Evolutionary conservation across 2,113 vertebrate genomes (phyloP), one percentile per base, ranked within the genome.

Genomic region (Entelurus aequoreus): DNA sequence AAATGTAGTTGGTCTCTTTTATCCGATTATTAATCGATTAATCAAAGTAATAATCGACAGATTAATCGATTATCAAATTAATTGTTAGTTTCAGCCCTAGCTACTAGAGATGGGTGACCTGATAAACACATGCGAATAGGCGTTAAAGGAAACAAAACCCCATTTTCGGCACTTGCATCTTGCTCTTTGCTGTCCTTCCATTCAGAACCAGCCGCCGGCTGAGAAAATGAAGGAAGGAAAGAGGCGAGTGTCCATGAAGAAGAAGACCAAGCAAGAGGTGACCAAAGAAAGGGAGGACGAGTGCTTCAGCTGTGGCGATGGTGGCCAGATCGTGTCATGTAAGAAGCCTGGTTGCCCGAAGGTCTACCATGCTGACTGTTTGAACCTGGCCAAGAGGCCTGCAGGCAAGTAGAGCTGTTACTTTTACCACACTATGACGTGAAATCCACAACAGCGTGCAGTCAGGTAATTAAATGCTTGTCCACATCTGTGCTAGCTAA

Each of bases 341-440:
- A 98, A 99, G 89, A 98, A 93, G 71, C 90, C 93, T 0, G 96
- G 96, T 53, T 99, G 97, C 66, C 96, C 97, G 3, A 99, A 99
- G 79, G 96, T 98, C 65, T 99, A 98, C 82, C 96, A 99, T 0
- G 96, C 96, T 0, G 95, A 98, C 89, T 99, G 97, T 79, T 94
- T 99, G 85, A 96, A 95, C 88, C 85, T 99, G 76, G 94, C 93
- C 72, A 97, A 94, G 84, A 93, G 95, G 74, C 97, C 97, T 66
- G 95, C 96, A 92, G 97, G 97, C 94, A 72, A 75, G 86, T 76
- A 46, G 12, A 52, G 36, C 40, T 42, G 10, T 11, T 46, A 11
- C 1, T 44, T 42, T 8, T 42, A 42, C 9, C 2, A 7, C 38
- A 40, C 40, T 42, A 9, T 42, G 7, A 46, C 4, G 42, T 40